Conservation (phyloP, 2,888 invertebrate genomes). For the Agriotes lineatus region DNA sequence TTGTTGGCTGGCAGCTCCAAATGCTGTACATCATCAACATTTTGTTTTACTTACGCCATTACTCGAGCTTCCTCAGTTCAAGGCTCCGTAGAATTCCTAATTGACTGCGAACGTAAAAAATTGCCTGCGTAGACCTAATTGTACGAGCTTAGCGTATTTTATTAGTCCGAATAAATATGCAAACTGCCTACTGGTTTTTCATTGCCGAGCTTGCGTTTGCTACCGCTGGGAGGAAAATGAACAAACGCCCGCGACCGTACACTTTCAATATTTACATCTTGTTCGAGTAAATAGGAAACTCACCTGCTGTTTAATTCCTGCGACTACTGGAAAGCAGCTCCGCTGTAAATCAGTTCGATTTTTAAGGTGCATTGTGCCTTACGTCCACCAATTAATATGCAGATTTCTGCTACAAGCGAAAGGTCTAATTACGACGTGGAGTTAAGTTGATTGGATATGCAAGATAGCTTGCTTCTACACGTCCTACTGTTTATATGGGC, state of each 20-base stretch:
- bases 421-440: constrained; percentile 21
- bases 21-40: constrained; percentile 15
- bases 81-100: not conserved
- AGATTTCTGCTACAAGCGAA: constrained; percentile 24
- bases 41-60: constrained; percentile 14
- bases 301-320: constrained; percentile 33
- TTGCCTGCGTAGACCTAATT: not conserved
- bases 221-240: constrained; percentile 35
- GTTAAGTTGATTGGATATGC: constrained; percentile 30
- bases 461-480: constrained; percentile 9
- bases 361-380: not conserved
- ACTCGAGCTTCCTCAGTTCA: constrained; percentile 11
- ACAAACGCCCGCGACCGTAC: constrained; percentile 5
- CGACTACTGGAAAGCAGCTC: constrained; percentile 12
- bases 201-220: constrained; percentile 16
- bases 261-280: constrained; percentile 23
- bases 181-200: constrained; percentile 25
- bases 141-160: constrained; percentile 19
- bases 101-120: constrained; percentile 3
- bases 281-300: constrained; percentile 34
- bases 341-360: constrained; percentile 1
- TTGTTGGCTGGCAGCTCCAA: constrained; percentile 12
- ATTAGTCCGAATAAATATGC: constrained; percentile 28
- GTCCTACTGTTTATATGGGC: constrained; percentile 27
- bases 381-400: constrained; percentile 22